These are phyloP conservation scores for Montipora capricornis DNA, from an alignment of 64 coral and sea anemone species.

Conservation along the genomic window DNA sequence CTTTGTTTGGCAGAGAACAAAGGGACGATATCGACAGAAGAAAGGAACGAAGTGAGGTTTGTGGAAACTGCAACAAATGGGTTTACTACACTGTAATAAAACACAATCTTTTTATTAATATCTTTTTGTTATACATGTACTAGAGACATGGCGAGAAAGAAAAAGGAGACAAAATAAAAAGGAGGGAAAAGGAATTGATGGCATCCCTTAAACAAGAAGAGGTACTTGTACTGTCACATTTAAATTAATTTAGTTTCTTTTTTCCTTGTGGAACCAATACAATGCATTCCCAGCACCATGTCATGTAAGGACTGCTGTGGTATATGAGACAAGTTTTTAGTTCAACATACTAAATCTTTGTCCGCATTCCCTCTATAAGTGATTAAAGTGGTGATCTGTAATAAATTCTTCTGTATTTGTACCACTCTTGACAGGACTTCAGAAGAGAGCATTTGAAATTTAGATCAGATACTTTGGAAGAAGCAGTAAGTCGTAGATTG, in stretches of 20 bases:
- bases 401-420: neutral
- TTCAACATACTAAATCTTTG: no score
- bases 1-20: neutral
- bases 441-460: slow-evolving; percentile 33
- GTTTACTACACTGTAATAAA: no score
- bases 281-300: no score
- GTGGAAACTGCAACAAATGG: neutral
- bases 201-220: slow-evolving; percentile 62
- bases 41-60: slow-evolving; percentile 22
- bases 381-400: no score
- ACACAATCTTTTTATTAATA: neutral
- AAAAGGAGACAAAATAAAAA: slow-evolving; percentile 53
- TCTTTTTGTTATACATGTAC: neutral
- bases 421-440: slow-evolving; percentile 3
- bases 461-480: slow-evolving; percentile 88
- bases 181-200: slow-evolving; percentile 61
- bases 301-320: no score
- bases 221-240: neutral
- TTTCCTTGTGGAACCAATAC: no score
- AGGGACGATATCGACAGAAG: slow-evolving; percentile 2
- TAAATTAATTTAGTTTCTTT: neutral
- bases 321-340: no score
- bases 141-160: slow-evolving; percentile 31
- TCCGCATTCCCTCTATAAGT: no score
- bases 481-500: slow-evolving; percentile 69